A percentile compares a stretch with the other conserved stretches of the same genome.
Conservation (phyloP, 2,113 vertebrate genomes). For the Urocitellus parryii region DNA sequence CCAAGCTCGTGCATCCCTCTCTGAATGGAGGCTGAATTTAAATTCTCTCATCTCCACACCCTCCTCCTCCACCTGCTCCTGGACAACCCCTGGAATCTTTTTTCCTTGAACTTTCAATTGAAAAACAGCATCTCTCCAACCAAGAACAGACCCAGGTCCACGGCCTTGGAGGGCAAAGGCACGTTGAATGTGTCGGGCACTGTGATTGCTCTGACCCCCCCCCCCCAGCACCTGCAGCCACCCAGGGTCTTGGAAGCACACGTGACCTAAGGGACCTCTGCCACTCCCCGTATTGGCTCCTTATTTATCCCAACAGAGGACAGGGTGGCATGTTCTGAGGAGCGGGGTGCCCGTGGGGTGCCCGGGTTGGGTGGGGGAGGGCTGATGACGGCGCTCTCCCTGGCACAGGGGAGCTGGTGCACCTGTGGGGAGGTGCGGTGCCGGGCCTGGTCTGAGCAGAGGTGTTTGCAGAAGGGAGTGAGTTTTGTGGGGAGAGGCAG, state of each 20-base stretch:
- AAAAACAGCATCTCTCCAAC: not conserved
- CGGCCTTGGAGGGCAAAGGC: not conserved
- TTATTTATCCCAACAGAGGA: not conserved
- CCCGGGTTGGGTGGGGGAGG: too few species aligned
- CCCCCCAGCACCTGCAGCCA: not conserved
- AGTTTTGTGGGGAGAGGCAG: not conserved
- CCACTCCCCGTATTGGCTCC: not conserved
- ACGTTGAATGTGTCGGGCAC: fast-evolving
- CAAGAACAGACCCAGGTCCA: not conserved
- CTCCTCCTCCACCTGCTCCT: fast-evolving
- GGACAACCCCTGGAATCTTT: not conserved
- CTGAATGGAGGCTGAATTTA: not conserved
- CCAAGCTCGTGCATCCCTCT: not conserved
- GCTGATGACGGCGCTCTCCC: fast-evolving
- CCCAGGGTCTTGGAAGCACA: too few species aligned
- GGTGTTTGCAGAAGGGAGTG: not conserved
- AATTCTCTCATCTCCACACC: not conserved
- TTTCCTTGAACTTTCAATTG: not conserved
- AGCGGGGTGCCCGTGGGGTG: not conserved
- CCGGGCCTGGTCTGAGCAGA: not conserved
- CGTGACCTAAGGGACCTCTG: not conserved
- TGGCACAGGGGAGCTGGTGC: fast-evolving
- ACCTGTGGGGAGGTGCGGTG: fast-evolving
- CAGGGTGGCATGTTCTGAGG: not conserved
- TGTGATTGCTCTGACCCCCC: not conserved